Percentiles rank a stretch among this genome's conserved stretches.
phyloP scores from a whole-genome alignment of 2,888 invertebrate genomes.

The Brachypterus glaber region DNA sequence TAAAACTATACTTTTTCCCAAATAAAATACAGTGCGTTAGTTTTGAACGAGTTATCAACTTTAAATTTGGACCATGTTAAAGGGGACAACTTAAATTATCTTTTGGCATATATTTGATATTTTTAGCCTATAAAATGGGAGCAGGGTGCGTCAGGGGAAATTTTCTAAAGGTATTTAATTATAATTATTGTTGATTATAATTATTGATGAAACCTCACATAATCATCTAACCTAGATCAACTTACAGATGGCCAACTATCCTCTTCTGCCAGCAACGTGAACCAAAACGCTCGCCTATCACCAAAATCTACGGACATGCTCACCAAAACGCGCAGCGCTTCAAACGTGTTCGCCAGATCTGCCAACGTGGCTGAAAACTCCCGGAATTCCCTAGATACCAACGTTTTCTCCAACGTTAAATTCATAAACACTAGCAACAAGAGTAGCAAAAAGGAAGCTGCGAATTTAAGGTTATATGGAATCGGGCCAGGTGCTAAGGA shows the following conservation, averaged over 20 bases:
- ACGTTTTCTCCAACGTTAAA: too few species aligned
- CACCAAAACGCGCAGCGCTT: constrained; percentile 39
- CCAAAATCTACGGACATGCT: constrained; percentile 27
- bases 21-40: too few species aligned
- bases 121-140: too few species aligned
- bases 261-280: constrained; percentile 29
- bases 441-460: constrained; percentile 8
- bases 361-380: constrained; percentile 18
- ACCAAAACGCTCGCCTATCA: constrained; percentile 21
- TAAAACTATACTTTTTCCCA: too few species aligned
- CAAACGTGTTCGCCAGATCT: constrained; percentile 34
- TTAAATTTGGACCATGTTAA: too few species aligned
- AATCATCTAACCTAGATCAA: constrained; percentile 21
- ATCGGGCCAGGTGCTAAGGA: too few species aligned
- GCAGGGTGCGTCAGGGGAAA: too few species aligned
- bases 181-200: constrained; percentile 1
- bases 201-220: too few species aligned
- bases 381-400: constrained; percentile 30
- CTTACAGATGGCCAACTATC: constrained; percentile 23
- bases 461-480: constrained; percentile 2
- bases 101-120: too few species aligned
- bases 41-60: too few species aligned
- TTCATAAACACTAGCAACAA: constrained; percentile 7
- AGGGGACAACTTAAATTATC: too few species aligned
- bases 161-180: too few species aligned